Base-by-base conservation (phyloP, 2,113 vertebrate genomes). In the Mastomys coucha region DNA sequence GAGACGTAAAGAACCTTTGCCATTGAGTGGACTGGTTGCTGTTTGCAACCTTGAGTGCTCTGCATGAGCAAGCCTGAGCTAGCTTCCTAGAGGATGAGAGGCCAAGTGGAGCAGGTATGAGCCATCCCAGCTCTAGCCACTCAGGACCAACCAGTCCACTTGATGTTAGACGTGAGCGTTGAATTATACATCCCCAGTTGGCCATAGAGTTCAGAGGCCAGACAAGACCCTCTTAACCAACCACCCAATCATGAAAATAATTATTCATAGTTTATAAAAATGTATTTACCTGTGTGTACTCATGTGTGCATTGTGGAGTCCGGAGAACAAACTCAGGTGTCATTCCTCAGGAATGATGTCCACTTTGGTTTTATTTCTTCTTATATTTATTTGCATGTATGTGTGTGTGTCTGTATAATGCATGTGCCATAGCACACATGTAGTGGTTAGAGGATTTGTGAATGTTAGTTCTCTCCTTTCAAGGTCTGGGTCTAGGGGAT, bases 41-140 rank as follows among this genome's bases (percentile, higher is more conserved):
- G 42, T 65, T 24, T 42, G 82, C 87, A 93, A 26, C 36, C 67
- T 39, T 13, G 22, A 39, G 17, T 24, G n/a, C 28, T 53, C 51
- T n/a, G 6, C 0, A 2, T 10, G n/a, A 91, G 67, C 42, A 81
- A 78, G 63, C 88, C 39, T 9, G 36, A 72, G 78, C 72, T 87
- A 28, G 49, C 53, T 36, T 24, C 5, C 24, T 9, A 13, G 45
- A 63, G 53, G 31, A 36, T 16, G n/a, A 53, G 28, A 26, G 5
- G 51, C 7, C 53, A 13, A 0, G 0, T 1, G 14, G 45, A 58
- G 17, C 51, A 22, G 86, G 60, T 36, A 36, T 0, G 8, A 93
- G 17, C 53, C 87, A 24, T 14, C 9, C 26, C 63, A 28, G 12
- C 10, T 28, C 20, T 26, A 22, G 58, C 1, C 56, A 28, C 24